A percentile compares a stretch with the other conserved stretches of the same genome.
phyloP scores from a whole-genome alignment of 2,797 vertebrate genomes.

The Alosa sapidissima region DNA sequence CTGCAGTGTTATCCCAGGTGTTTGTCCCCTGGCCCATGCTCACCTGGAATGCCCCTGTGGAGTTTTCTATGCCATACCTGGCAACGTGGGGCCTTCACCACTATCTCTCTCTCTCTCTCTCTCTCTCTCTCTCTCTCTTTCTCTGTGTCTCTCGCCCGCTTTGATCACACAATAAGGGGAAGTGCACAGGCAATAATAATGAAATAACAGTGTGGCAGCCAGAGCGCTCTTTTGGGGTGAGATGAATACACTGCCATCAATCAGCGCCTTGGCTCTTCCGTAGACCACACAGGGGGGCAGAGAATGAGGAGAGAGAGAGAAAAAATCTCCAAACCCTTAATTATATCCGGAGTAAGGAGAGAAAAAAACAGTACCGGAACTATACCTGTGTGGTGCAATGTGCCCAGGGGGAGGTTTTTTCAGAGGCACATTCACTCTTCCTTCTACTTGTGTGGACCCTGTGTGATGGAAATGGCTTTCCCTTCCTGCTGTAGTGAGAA shows the following conservation, averaged over 20 bases:
- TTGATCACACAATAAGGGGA: constrained; percentile 49
- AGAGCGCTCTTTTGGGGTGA: constrained; percentile 44
- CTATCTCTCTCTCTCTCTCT: background rate
- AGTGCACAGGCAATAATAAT: constrained; percentile 46
- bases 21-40: background rate
- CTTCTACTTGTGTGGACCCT: constrained; percentile 30
- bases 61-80: constrained; percentile 11
- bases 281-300: constrained; percentile 65
- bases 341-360: constrained; percentile 66
- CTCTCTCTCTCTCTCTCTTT: background rate
- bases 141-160: constrained; percentile 25
- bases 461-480: constrained; percentile 62
- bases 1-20: constrained; percentile 22
- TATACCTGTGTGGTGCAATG: constrained; percentile 63
- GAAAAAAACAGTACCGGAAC: constrained; percentile 65
- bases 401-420: constrained; percentile 61
- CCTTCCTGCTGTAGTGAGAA: constrained; percentile 55
- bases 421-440: constrained; percentile 55
- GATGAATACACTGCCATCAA: constrained; percentile 62
- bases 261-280: constrained; percentile 59
- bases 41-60: constrained; percentile 44
- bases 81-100: background rate
- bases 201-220: constrained; percentile 47
- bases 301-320: constrained; percentile 31
- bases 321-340: constrained; percentile 58